phyloP scores from a whole-genome alignment of 2,797 vertebrate genomes.

The Sebastes glaucus region DNA sequence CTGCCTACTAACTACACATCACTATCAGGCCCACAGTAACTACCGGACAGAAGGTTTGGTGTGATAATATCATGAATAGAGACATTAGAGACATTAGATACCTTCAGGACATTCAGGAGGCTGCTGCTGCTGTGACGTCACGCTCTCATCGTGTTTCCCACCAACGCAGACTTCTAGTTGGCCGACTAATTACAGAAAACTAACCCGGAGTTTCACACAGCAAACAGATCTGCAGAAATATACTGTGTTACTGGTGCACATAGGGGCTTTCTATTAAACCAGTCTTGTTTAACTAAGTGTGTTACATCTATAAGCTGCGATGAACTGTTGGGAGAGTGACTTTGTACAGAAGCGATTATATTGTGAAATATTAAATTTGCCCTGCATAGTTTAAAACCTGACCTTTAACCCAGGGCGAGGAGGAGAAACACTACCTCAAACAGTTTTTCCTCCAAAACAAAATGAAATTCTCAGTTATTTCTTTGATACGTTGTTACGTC shows the following conservation, averaged over 20 bases:
- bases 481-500: too few species aligned
- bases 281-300: background rate
- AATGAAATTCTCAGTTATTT: too few species aligned
- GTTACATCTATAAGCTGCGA: too few species aligned
- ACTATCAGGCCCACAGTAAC: fast-evolving
- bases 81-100: background rate
- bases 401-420: too few species aligned
- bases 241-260: background rate
- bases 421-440: fast-evolving
- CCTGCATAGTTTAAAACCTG: too few species aligned
- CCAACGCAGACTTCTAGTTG: slow-evolving; percentile 20
- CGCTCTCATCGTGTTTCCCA: slow-evolving; percentile 25
- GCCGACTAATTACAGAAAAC: slow-evolving; percentile 27
- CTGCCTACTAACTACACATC: background rate
- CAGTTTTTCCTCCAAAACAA: too few species aligned
- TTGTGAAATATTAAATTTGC: too few species aligned
- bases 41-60: fast-evolving
- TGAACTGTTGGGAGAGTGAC: too few species aligned
- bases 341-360: too few species aligned
- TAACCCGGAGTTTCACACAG: slow-evolving; percentile 39
- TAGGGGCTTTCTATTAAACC: background rate
- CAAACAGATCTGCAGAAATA: too few species aligned
- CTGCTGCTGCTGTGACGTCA: slow-evolving; percentile 40
- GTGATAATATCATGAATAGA: background rate
- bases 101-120: slow-evolving; percentile 31